These are phyloP conservation scores for Frankliniella fusca DNA, from an alignment of 2,888 invertebrate species.

Conservation along the genomic window DNA sequence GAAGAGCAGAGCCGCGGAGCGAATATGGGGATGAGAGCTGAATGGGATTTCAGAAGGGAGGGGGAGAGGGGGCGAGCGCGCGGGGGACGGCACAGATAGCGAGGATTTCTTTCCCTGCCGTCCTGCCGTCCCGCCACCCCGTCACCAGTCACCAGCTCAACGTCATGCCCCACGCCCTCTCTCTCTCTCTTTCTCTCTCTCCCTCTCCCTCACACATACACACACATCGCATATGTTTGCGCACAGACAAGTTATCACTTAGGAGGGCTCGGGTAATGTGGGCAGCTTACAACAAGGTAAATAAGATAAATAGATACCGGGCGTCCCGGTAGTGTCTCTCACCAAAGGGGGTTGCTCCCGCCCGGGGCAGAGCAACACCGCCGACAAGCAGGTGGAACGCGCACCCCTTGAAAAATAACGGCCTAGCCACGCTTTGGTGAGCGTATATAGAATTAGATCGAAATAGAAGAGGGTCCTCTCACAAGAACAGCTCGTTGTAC, in stretches of 20 bases:
- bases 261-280: neutral
- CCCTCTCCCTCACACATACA: neutral
- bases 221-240: neutral
- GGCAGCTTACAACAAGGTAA: constrained; percentile 14
- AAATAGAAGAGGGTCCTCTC: too few relatives aligned
- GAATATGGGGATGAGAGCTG: too few relatives aligned
- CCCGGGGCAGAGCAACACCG: too few relatives aligned
- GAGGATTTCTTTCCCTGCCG: neutral
- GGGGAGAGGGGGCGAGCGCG: neutral
- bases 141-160: neutral
- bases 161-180: neutral
- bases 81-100: neutral
- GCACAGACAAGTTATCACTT: constrained; percentile 5
- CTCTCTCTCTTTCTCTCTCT: neutral
- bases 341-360: too few relatives aligned
- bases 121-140: neutral
- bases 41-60: neutral
- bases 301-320: constrained; percentile 4
- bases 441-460: too few relatives aligned
- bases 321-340: neutral
- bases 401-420: too few relatives aligned
- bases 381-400: too few relatives aligned
- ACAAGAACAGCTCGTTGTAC: too few relatives aligned
- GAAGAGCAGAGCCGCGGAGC: neutral
- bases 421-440: too few relatives aligned